Evolutionary conservation across 2,888 invertebrate species (phyloP).

Genomic region (Allophyes oxyacanthae): DNA sequence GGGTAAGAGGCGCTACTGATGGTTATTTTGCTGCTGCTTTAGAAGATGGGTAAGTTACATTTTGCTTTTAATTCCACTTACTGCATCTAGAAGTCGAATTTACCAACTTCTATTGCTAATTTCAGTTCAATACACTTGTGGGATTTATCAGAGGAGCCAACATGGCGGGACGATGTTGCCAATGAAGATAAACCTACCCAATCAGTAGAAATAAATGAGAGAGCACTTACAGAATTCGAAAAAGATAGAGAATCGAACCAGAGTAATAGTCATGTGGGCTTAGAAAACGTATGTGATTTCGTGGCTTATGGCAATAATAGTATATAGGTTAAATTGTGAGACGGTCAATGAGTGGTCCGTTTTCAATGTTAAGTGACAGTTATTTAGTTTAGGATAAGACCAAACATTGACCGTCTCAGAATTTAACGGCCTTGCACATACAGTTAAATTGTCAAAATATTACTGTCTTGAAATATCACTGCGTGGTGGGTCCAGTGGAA

Average conservation of each 20-base stretch:
- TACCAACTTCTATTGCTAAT: slow-evolving; percentile 10
- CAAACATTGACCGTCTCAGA: too few species aligned
- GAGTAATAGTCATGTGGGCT: slow-evolving; percentile 64
- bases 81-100: neutral
- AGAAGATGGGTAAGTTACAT: slow-evolving; percentile 75
- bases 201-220: slow-evolving; percentile 62
- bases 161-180: slow-evolving; percentile 66
- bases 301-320: too few species aligned
- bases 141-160: slow-evolving; percentile 80
- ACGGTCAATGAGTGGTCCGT: too few species aligned
- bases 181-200: slow-evolving; percentile 60
- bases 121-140: slow-evolving; percentile 82
- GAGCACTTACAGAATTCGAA: slow-evolving; percentile 65
- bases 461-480: too few species aligned
- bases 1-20: slow-evolving; percentile 72
- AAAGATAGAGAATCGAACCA: slow-evolving; percentile 75
- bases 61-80: neutral
- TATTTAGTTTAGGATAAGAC: too few species aligned
- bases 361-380: too few species aligned
- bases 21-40: slow-evolving; percentile 80
- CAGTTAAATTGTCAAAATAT: too few species aligned
- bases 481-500: too few species aligned
- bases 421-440: too few species aligned
- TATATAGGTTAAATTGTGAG: too few species aligned
- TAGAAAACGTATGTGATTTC: slow-evolving; percentile 57